A percentile compares a stretch with the other conserved stretches of the same genome.
Conservation (phyloP, 2,888 invertebrate genomes). For the Apotomis turbidana region DNA sequence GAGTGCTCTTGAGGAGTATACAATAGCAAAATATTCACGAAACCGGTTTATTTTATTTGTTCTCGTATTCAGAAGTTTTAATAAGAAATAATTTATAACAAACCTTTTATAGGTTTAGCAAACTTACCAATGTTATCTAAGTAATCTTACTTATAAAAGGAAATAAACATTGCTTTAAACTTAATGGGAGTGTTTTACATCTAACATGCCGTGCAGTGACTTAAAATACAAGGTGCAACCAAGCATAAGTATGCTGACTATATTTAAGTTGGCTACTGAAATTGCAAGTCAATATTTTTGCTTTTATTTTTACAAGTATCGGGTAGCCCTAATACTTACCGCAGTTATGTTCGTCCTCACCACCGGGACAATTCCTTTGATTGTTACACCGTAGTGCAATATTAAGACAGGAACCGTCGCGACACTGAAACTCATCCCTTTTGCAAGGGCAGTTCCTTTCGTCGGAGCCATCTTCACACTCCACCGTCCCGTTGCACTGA, state of each 20-base stretch:
- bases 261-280: not conserved
- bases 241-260: conserved; percentile 31
- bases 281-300: not conserved
- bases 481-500: conserved; percentile 79
- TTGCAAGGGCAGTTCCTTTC: conserved; percentile 74
- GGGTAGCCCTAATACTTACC: conserved; percentile 59
- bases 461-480: conserved; percentile 81
- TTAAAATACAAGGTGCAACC: conserved; percentile 14
- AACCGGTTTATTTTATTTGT: too few species aligned
- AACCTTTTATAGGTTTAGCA: not conserved
- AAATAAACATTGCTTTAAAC: not conserved
- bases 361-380: conserved; percentile 83
- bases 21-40: too few species aligned
- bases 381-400: conserved; percentile 86
- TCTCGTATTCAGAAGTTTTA: too few species aligned
- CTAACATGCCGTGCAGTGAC: conserved; percentile 36
- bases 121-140: not conserved
- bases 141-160: too few species aligned
- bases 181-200: not conserved
- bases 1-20: too few species aligned
- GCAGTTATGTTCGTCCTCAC: conserved; percentile 85
- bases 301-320: not conserved
- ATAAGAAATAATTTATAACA: too few species aligned
- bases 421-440: conserved; percentile 82
- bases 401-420: conserved; percentile 87